phyloP scores from a whole-genome alignment of 2,888 invertebrate genomes.

The Nephrotoma flavescens region DNA sequence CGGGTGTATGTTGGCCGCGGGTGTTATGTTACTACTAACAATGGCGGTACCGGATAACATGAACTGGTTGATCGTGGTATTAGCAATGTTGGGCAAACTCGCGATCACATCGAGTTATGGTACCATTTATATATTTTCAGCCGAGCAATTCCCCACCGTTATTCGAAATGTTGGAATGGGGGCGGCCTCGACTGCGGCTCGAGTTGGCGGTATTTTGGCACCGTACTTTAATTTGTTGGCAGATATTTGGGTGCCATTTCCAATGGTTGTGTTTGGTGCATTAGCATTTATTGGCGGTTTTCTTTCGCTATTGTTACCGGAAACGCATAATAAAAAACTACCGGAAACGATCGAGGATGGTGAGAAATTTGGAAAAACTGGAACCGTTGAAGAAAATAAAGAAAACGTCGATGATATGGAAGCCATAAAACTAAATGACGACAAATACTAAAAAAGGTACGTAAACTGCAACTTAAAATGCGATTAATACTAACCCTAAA shows the following conservation, averaged over 20 bases:
- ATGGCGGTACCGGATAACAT: slow-evolving; percentile 38
- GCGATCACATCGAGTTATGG: slow-evolving; percentile 60
- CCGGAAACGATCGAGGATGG: slow-evolving; percentile 73
- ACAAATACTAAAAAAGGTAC: neutral
- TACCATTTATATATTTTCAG: slow-evolving; percentile 55
- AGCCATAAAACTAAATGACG: neutral
- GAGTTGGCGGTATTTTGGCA: slow-evolving; percentile 50
- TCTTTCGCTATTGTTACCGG: slow-evolving; percentile 58
- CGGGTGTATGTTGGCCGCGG: slow-evolving; percentile 50
- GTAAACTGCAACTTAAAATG: neutral
- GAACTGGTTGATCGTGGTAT: slow-evolving; percentile 39
- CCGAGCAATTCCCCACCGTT: slow-evolving; percentile 61
- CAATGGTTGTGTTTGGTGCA: slow-evolving; percentile 57
- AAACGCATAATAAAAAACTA: slow-evolving; percentile 59
- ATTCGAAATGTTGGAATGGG: slow-evolving; percentile 78
- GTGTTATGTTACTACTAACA: slow-evolving; percentile 41
- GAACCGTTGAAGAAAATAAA: no score
- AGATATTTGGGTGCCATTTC: slow-evolving; percentile 44
- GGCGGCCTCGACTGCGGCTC: slow-evolving; percentile 70
- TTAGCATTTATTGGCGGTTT: slow-evolving; percentile 55
- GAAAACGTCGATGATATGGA: neutral
- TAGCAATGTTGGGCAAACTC: slow-evolving; percentile 57
- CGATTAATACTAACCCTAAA: neutral
- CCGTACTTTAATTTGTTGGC: slow-evolving; percentile 65
- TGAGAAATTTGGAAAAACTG: slow-evolving; percentile 43